A percentile compares a stretch with the other conserved stretches of the same genome.
These are phyloP conservation scores for Lanius ludovicianus DNA, from an alignment of 2,113 vertebrate species.

Conservation along the genomic window DNA sequence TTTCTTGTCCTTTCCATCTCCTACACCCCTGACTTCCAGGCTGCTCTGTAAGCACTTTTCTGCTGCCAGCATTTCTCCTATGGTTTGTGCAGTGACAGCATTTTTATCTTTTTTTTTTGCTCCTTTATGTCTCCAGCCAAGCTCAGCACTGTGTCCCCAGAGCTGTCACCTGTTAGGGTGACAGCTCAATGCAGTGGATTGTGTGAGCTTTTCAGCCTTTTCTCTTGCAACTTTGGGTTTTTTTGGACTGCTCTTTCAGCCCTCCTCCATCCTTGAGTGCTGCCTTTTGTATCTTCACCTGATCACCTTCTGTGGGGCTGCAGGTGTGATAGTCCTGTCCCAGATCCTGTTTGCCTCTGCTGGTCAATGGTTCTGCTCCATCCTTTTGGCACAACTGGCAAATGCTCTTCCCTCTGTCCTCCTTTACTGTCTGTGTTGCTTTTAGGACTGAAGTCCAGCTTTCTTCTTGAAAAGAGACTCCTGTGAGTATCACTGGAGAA, in stretches of 20 bases:
- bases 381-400: not conserved
- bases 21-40: not conserved
- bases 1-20: not conserved
- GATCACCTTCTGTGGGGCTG: not conserved
- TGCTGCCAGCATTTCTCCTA: not conserved
- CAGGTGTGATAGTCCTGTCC: not conserved
- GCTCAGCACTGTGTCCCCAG: not conserved
- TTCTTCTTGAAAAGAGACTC: not conserved
- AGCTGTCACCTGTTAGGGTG: not conserved
- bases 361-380: not conserved
- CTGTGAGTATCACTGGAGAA: not conserved
- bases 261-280: not conserved
- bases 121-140: not conserved
- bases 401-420: not conserved
- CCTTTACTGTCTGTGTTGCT: not conserved
- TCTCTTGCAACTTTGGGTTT: not conserved
- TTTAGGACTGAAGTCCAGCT: not conserved
- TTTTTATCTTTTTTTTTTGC: not conserved
- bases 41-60: not conserved
- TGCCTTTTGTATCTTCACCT: not conserved
- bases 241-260: not conserved
- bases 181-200: not conserved
- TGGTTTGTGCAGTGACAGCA: not conserved
- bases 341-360: not conserved
- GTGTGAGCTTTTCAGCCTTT: not conserved